Percentiles rank a stretch among this genome's conserved stretches.
Conservation (phyloP, 30 jellyfish, hydroid and myxozoan genomes). For the Aurelia aurita complex sp. Pacific region DNA sequence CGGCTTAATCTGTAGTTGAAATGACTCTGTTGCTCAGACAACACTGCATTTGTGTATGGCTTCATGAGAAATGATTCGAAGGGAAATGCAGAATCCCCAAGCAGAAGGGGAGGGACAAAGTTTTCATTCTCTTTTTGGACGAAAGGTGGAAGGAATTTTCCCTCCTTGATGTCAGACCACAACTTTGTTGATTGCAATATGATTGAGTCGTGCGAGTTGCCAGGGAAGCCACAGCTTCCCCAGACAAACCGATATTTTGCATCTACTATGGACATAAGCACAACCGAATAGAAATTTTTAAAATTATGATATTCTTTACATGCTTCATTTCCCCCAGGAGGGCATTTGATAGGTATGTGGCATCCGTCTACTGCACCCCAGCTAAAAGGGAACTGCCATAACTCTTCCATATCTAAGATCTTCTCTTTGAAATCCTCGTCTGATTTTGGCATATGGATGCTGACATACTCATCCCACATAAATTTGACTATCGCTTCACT, state of each 20-base stretch:
- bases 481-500: conserved; percentile 46
- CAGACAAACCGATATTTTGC: conserved; percentile 72
- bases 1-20: conserved; percentile 87
- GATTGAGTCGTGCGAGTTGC: conserved; percentile 68
- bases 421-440: conserved; percentile 16
- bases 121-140: conserved; percentile 18
- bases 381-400: conserved; percentile 79
- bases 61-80: conserved; percentile 40
- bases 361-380: conserved; percentile 85
- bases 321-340: conserved; percentile 65
- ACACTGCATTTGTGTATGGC: conserved; percentile 78
- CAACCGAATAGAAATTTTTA: conserved; percentile 67
- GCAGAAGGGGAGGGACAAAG: conserved; percentile 48
- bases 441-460: conserved; percentile 18
- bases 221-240: conserved; percentile 89
- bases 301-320: conserved; percentile 66
- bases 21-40: conserved; percentile 58
- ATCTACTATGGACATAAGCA: conserved; percentile 75
- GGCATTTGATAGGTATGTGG: conserved; percentile 72
- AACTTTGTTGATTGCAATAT: conserved; percentile 69
- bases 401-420: conserved; percentile 13
- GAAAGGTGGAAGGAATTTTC: conserved; percentile 50
- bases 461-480: conserved; percentile 24
- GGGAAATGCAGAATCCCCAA: conserved; percentile 83
- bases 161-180: conserved; percentile 54